Evolutionary conservation across 2,113 vertebrate genomes (phyloP).

Genomic region (Eptesicus fuscus): DNA sequence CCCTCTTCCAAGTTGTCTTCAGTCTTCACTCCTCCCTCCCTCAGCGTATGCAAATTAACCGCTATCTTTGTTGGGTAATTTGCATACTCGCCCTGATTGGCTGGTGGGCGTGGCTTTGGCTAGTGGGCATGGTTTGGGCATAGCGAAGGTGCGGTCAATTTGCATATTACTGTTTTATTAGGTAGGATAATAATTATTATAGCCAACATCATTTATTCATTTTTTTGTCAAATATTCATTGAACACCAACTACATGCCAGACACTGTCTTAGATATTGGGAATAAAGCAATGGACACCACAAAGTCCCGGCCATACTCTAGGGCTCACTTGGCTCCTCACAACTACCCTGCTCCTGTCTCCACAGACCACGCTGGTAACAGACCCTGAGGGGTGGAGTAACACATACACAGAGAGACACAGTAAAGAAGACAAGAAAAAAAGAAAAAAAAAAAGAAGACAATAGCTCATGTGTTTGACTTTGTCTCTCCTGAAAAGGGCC

Average conservation of each 20-base stretch:
- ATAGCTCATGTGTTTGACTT: not conserved
- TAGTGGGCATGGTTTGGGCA: too few relatives aligned
- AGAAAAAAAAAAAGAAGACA: too few relatives aligned
- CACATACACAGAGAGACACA: too few relatives aligned
- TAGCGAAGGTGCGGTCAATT: too few relatives aligned
- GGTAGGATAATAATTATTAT: not conserved
- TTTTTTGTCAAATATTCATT: not conserved
- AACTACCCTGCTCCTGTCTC: not conserved
- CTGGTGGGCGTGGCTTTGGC: too few relatives aligned
- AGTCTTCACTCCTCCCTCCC: too few relatives aligned
- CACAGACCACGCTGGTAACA: not conserved
- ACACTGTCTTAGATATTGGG: not conserved
- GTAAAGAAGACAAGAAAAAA: not conserved
- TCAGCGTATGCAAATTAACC: too few relatives aligned
- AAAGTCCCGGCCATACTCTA: rapidly evolving
- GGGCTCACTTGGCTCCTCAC: not conserved
- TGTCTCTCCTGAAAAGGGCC: not conserved
- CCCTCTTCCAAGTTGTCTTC: too few relatives aligned
- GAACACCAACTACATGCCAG: not conserved
- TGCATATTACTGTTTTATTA: too few relatives aligned
- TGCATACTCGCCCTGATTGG: too few relatives aligned
- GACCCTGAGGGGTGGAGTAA: not conserved
- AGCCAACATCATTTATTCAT: not conserved
- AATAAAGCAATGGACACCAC: not conserved
- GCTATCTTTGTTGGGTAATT: too few relatives aligned